phyloP scores from a whole-genome alignment of 2,888 invertebrate genomes.

The Matsumyia berberina region DNA sequence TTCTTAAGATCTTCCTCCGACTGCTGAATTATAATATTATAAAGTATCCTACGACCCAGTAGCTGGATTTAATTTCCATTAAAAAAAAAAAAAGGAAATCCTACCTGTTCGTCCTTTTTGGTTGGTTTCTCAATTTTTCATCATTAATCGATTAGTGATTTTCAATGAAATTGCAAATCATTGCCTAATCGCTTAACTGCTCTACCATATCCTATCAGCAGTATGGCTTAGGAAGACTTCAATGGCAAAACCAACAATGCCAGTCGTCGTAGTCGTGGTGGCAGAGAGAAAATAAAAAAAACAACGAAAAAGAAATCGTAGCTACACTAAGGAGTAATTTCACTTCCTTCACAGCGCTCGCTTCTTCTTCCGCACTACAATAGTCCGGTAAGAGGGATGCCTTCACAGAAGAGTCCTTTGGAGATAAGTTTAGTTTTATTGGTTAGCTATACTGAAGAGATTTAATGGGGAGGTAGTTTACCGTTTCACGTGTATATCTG shows the following conservation, averaged over 20 bases:
- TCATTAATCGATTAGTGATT: slow-evolving; percentile 77
- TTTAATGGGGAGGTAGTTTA: slow-evolving; percentile 35
- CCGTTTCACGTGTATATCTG: not conserved
- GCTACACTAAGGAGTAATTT: slow-evolving; percentile 41
- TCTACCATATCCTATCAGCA: slow-evolving; percentile 39
- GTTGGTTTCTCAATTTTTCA: slow-evolving; percentile 51
- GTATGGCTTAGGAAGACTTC: slow-evolving; percentile 32
- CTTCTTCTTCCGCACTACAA: slow-evolving; percentile 28
- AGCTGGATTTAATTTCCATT: slow-evolving; percentile 51
- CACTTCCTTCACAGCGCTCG: slow-evolving; percentile 40
- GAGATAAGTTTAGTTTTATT: slow-evolving; percentile 67
- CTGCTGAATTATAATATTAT: not conserved
- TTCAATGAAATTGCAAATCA: slow-evolving; percentile 77
- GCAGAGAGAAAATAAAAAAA: slow-evolving; percentile 5
- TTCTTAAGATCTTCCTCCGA: slow-evolving; percentile 7
- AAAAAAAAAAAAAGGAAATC: slow-evolving; percentile 8
- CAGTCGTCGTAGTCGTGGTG: not conserved
- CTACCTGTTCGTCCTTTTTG: slow-evolving; percentile 16
- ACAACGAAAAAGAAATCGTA: slow-evolving; percentile 6
- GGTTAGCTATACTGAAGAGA: slow-evolving; percentile 60
- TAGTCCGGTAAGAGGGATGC: slow-evolving; percentile 32
- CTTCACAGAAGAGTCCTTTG: slow-evolving; percentile 42
- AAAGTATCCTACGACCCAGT: slow-evolving; percentile 1
- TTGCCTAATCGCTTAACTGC: slow-evolving; percentile 74
- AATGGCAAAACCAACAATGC: slow-evolving; percentile 35